phyloP scores from a whole-genome alignment of 1,140 invertebrate genomes.

The Papilio machaon region DNA sequence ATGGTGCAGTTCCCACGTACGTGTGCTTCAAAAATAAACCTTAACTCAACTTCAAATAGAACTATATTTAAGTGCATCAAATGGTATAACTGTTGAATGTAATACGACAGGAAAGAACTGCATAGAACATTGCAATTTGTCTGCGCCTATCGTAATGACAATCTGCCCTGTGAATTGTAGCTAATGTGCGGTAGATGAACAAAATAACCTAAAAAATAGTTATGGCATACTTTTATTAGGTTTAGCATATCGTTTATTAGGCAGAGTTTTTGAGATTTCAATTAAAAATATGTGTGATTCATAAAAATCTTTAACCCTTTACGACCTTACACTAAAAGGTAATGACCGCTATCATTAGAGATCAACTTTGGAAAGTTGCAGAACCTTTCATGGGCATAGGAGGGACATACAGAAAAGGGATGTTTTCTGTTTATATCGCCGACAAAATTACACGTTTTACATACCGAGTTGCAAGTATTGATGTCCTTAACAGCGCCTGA shows the following conservation, averaged over 20 bases:
- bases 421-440: neutral
- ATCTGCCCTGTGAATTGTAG: conserved; percentile 23
- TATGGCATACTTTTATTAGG: neutral
- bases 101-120: conserved; percentile 31
- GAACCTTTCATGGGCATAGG: too few relatives aligned
- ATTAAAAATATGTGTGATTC: too few relatives aligned
- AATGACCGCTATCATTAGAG: too few relatives aligned
- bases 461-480: conserved; percentile 98
- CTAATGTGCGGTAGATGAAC: neutral
- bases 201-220: neutral
- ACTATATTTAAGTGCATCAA: neutral
- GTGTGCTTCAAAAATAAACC: neutral
- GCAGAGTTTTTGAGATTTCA: too few relatives aligned
- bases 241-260: too few relatives aligned
- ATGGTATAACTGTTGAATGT: conserved; percentile 28
- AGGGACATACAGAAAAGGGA: neutral
- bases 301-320: too few relatives aligned
- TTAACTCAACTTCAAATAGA: neutral
- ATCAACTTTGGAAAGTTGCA: too few relatives aligned
- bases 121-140: conserved; percentile 35
- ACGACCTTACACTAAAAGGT: neutral
- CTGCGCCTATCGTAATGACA: conserved; percentile 25
- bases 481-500: conserved; percentile 94
- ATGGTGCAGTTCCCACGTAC: conserved; percentile 14
- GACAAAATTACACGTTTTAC: conserved; percentile 60